Evolutionary conservation across 2,797 vertebrate species (phyloP), one percentile per base, ranked within the genome.

Genomic region (Protosalanx chinensis): DNA sequence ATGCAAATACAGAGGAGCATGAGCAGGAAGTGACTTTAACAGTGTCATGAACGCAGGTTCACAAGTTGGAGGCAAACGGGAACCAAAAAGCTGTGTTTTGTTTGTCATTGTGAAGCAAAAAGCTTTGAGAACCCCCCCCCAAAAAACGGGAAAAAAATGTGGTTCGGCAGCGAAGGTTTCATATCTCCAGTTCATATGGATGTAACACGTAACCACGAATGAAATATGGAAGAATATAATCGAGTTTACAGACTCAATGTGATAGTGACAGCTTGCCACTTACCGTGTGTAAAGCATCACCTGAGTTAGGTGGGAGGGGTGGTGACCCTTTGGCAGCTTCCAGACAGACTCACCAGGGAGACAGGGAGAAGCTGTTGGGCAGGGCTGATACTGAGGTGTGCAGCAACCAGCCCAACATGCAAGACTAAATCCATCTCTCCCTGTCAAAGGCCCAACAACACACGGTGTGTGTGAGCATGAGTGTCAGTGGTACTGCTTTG

Each of bases 11-110:
- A 65, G 68, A 64, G 30, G 4, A 71, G 72, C 78, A 77, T 35
- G 66, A 74, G 71, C 71, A 67, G 53, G 27, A 18, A 71, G 77
- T 75, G 70, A 41, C 64, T 29, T 0, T 73, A 76, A 71, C 59
- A 70, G 71, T 79, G 57, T 41, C 59, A 86, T 79, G 73, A 75
- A 6, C 18, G 16, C 18, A 5, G 51, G 15, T n/a, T 16, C 18
- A 16, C 51, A n/a, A 6, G 18, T 1, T 56, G 51, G 51, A 72
- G 57, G 30, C 46, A 84, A 64, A 72, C 51, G 29, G 66, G 16
- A 77, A 64, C 41, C 8, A 53, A 30, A 75, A 72, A 5, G 49
- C 23, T 1, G 56, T 37, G 16, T 0, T 58, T 53, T 10, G 65
- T 37, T 70, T 3, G 53, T 30, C 18, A 32, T 12, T 16, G 61